phyloP scores from a whole-genome alignment of 2,113 vertebrate species.

The Actinemys pallida region DNA sequence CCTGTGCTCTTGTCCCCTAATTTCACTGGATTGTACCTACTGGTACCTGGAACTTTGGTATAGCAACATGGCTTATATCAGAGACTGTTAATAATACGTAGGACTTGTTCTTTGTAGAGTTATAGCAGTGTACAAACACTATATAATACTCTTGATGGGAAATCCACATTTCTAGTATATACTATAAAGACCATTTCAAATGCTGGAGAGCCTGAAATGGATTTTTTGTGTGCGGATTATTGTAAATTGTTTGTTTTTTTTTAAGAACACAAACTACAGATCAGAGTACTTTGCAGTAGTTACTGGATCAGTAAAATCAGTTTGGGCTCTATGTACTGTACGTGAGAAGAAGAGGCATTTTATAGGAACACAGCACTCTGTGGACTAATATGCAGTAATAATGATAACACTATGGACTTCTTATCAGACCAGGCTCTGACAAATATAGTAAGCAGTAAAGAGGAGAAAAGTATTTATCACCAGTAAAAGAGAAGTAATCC shows the following conservation, averaged over 20 bases:
- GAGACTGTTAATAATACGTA: rapidly evolving
- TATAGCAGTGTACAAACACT: rapidly evolving
- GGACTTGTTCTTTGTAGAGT: not conserved
- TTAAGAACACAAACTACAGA: not conserved
- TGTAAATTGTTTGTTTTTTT: not conserved
- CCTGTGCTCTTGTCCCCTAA: not conserved
- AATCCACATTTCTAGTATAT: not conserved
- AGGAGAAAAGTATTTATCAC: not conserved
- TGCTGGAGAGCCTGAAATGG: not conserved
- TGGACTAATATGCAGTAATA: rapidly evolving
- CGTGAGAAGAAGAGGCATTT: not conserved
- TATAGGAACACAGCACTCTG: not conserved
- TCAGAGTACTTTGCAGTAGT: not conserved
- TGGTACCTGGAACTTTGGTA: not conserved
- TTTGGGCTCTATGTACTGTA: rapidly evolving
- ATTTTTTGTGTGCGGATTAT: not conserved
- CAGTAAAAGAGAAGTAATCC: not conserved
- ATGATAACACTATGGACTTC: rapidly evolving
- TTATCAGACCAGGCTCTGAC: rapidly evolving
- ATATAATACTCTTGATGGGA: not conserved
- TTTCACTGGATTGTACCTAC: not conserved
- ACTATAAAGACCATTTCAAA: not conserved
- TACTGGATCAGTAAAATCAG: not conserved
- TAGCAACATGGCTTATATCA: not conserved
- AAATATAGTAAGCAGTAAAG: not conserved